Evolutionary conservation across 1,140 invertebrate genomes (phyloP).

Genomic region (Drosophila grimshawi): DNA sequence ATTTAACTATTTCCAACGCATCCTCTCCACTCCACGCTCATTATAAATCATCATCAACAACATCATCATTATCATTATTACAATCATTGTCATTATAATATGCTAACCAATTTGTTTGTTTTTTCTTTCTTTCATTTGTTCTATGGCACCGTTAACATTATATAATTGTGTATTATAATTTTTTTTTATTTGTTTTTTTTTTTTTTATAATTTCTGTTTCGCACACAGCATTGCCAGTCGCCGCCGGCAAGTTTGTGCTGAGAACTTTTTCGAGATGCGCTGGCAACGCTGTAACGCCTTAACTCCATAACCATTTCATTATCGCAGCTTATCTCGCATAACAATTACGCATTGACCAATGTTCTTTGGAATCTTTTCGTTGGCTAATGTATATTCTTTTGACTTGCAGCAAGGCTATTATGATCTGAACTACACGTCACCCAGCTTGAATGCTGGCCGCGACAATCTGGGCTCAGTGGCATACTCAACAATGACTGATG

Average conservation of each 20-base stretch:
- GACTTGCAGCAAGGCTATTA: conserved; percentile 86
- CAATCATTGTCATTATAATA: not conserved
- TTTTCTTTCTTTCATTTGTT: not conserved
- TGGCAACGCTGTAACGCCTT: conserved; percentile 35
- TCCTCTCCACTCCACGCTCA: conserved; percentile 56
- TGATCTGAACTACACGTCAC: conserved; percentile 89
- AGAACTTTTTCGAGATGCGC: conserved; percentile 13
- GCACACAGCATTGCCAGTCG: conserved; percentile 21
- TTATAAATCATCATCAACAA: conserved; percentile 29
- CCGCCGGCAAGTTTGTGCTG: conserved; percentile 12
- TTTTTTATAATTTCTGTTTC: conserved; percentile 12
- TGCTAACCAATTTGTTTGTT: conserved; percentile 4
- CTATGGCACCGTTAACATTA: conserved; percentile 15
- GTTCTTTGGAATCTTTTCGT: not conserved
- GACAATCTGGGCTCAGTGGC: conserved; percentile 89
- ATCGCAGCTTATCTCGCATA: conserved; percentile 25
- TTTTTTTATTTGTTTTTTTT: not conserved
- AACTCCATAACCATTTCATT: conserved; percentile 21
- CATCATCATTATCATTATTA: conserved; percentile 11
- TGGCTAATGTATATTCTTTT: conserved; percentile 26
- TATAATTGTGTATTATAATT: not conserved
- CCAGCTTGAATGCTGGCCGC: conserved; percentile 87
- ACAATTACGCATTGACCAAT: not conserved
- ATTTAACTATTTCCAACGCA: conserved; percentile 48
- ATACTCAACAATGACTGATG: conserved; percentile 90